Evolutionary conservation across 2,113 vertebrate species (phyloP), one percentile per base, ranked within the genome.

Genomic region (Chauna torquata): DNA sequence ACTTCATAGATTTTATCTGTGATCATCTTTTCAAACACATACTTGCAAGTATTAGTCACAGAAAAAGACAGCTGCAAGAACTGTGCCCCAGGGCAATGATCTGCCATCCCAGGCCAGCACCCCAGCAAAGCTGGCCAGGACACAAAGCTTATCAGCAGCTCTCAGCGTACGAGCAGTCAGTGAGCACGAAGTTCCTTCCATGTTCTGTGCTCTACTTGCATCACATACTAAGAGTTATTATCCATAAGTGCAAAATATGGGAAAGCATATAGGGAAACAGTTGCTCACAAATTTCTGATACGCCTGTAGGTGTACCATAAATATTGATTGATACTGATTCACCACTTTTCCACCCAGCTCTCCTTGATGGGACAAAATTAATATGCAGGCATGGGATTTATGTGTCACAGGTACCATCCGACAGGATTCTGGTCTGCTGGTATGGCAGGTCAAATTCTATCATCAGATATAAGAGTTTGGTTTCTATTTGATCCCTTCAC

Each of bases 401-500:
- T 45, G 9, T 79, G 65, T 61, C 88, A 79, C 44, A 69, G 65
- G n/a, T 28, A 89, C 5, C 12, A 90, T 72, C 70, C 81, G 87
- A 36, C 54, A 91, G 80, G 47, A 88, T 82, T 85, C 72, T 84
- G 82, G 44, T 91, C 34, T 9, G 32, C 36, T 64, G 61, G 30
- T 11, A 22, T 1, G 5, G 77, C 28, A 94, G 80, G 77, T 78
- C 83, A 95, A 86, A 92, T 94, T 92, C 91, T 92, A 79, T 75
- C 88, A 88, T 65, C 77, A 92, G 57, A 76, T 45, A 24, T 32
- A 71, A 76, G 45, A 86, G 58, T 54, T 78, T 61, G 30, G 16
- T 76, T 91, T 66, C 61, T 44, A 28, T 90, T 76, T 92, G 77
- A 95, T 96, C 69, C 65, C 27, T 89, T 92, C 62, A 72, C 65